phyloP scores from a whole-genome alignment of 2,113 vertebrate species.

The Alexandromys fortis region DNA sequence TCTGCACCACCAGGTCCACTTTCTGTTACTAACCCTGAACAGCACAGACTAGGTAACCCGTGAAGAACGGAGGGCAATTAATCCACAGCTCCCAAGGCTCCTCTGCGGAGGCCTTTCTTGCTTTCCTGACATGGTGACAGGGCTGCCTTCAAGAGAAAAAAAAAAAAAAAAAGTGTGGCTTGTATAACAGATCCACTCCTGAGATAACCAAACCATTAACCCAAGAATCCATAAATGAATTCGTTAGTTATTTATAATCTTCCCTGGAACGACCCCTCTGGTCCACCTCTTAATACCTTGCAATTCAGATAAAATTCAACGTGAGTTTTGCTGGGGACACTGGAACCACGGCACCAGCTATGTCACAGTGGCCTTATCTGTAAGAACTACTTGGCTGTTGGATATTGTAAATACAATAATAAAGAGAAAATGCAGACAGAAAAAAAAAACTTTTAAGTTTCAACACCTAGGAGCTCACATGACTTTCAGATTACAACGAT shows the following conservation, averaged over 20 bases:
- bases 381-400: not conserved
- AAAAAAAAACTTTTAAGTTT: not conserved
- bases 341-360: not conserved
- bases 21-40: not conserved
- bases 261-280: not conserved
- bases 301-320: not conserved
- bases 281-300: not conserved
- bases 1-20: not conserved
- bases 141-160: not conserved
- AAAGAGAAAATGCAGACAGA: not conserved
- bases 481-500: not conserved
- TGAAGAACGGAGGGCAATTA: not conserved
- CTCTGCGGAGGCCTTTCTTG: not conserved
- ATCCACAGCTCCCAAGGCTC: not conserved
- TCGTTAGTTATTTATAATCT: not conserved
- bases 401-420: not conserved
- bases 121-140: not conserved
- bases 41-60: not conserved
- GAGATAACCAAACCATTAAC: not conserved
- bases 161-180: not conserved
- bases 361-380: not conserved
- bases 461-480: not conserved
- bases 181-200: not conserved
- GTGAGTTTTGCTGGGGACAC: not conserved
- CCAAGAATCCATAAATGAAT: not conserved